Evolutionary conservation across 2,888 invertebrate species (phyloP).

Genomic region (Incurvaria masculella): DNA sequence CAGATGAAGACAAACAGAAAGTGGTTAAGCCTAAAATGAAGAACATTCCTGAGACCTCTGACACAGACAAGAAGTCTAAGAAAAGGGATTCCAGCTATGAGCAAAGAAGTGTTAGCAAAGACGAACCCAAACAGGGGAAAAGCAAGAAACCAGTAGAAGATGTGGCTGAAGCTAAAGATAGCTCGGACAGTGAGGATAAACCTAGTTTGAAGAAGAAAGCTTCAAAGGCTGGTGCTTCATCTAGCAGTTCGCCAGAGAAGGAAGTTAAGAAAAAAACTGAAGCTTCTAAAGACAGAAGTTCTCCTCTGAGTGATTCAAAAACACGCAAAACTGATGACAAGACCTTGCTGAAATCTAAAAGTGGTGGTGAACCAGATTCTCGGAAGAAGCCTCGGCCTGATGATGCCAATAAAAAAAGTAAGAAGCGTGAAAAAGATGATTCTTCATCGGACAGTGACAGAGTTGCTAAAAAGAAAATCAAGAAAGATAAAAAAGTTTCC

Average conservation of each 20-base stretch:
- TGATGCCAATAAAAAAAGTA: slow-evolving; percentile 56
- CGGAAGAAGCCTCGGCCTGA: slow-evolving; percentile 59
- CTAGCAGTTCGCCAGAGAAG: slow-evolving; percentile 39
- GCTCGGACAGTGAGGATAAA: slow-evolving; percentile 51
- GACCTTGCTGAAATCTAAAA: slow-evolving; percentile 39
- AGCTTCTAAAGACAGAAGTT: slow-evolving; percentile 32
- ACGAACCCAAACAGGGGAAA: slow-evolving; percentile 31
- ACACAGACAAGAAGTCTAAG: slow-evolving; percentile 41
- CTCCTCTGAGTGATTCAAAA: slow-evolving; percentile 39
- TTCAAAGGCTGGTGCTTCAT: slow-evolving; percentile 36
- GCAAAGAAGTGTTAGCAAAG: slow-evolving; percentile 37
- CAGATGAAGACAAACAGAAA: slow-evolving; percentile 51
- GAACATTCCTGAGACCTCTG: slow-evolving; percentile 48
- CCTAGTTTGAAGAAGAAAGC: slow-evolving; percentile 47
- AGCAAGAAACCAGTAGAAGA: slow-evolving; percentile 41
- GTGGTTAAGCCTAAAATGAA: slow-evolving; percentile 45
- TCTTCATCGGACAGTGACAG: slow-evolving; percentile 52
- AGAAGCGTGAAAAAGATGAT: slow-evolving; percentile 59
- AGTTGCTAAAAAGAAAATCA: slow-evolving; percentile 50
- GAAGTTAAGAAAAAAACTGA: slow-evolving; percentile 41
- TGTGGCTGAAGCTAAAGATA: slow-evolving; percentile 43
- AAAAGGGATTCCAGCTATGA: slow-evolving; percentile 38
- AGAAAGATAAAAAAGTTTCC: slow-evolving; percentile 50
- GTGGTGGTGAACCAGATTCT: slow-evolving; percentile 50
- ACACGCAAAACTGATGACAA: slow-evolving; percentile 39